Base-by-base conservation (phyloP, 2,113 vertebrate genomes). In the Serinus canaria region DNA sequence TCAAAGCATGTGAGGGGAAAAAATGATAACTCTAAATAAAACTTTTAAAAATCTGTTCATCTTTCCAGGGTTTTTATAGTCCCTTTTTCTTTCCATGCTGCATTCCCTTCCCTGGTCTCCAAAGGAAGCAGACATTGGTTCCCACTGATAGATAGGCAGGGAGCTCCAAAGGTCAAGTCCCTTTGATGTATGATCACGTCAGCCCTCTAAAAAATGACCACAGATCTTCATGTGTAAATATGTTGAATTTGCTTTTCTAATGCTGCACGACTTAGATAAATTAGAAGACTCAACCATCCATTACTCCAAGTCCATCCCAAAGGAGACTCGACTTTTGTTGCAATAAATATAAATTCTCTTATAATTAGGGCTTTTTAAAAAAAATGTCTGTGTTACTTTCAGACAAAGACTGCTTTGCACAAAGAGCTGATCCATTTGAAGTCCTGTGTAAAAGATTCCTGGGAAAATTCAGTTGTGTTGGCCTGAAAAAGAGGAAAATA, bases 171-270 rank as follows among this genome's bases (percentile, higher is more conserved):
- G 93, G 76, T 86, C 92, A 94, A 17, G 68, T 75, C 82, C 80
- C 87, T 95, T 87, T 95, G 89, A 92, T 92, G 94, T 91, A 93
- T 33, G 90, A 58, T 77, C 94, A 90, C 4, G 39, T 93, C 96
- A 79, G 37, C 23, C 74, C 33, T 56, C 85, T 95, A 90, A 91
- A 96, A 96, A 94, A 83, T 84, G 70, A 95, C 87, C 88, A 72
- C 75, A 81, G 70, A 72, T 82, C 93, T 95, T 92, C 81, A 63
- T 91, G 72, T 91, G 90, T 91, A 94, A 97, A 97, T 91, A 94
- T 83, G 92, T 86, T 92, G 66, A 70, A 89, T 95, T 96, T 96
- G 90, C 93, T 96, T 96, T 95, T 85, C 85, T 90, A 94, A 90
- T 93, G 81, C 89, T 88, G 89, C 64, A 75, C 11, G 72, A 91